Evolutionary conservation across 35 echinoderm and acorn worm genomes (phyloP).

Genomic region (Ophioderma brevispina): DNA sequence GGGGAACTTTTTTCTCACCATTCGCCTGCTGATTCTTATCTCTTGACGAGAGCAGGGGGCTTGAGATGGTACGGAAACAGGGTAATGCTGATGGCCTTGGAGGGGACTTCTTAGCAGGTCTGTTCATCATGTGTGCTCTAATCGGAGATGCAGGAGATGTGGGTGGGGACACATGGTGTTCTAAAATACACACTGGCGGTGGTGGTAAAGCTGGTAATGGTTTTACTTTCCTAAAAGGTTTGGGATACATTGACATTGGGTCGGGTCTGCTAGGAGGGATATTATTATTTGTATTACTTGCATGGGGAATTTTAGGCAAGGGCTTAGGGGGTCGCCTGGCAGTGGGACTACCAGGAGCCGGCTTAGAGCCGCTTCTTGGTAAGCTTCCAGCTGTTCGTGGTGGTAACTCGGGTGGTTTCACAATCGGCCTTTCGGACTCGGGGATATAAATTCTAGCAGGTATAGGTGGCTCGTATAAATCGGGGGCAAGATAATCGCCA

Average conservation of each 20-base stretch:
- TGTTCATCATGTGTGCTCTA: not conserved
- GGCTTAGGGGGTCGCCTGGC: not conserved
- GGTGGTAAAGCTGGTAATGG: not conserved
- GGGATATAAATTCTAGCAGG: not conserved
- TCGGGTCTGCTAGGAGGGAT: not conserved
- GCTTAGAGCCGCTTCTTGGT: not conserved
- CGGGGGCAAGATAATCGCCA: not conserved
- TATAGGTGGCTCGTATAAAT: not conserved
- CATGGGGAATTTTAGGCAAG: not conserved
- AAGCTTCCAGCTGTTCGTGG: not conserved
- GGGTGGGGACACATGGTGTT: not conserved
- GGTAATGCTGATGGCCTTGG: not conserved
- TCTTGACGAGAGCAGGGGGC: not conserved
- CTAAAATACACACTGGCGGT: not conserved
- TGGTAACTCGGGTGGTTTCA: not conserved
- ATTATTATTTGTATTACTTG: slow-evolving; percentile 8
- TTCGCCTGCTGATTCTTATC: not conserved
- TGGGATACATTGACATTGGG: not conserved
- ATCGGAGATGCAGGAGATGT: not conserved
- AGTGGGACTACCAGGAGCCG: not conserved
- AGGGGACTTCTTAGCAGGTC: not conserved
- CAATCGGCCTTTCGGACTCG: not conserved
- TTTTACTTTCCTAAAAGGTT: not conserved
- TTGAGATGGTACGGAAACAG: not conserved
- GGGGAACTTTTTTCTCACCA: not conserved